Evolutionary conservation across 2,888 invertebrate species (phyloP).

Genomic region (Apodemia mormo): DNA sequence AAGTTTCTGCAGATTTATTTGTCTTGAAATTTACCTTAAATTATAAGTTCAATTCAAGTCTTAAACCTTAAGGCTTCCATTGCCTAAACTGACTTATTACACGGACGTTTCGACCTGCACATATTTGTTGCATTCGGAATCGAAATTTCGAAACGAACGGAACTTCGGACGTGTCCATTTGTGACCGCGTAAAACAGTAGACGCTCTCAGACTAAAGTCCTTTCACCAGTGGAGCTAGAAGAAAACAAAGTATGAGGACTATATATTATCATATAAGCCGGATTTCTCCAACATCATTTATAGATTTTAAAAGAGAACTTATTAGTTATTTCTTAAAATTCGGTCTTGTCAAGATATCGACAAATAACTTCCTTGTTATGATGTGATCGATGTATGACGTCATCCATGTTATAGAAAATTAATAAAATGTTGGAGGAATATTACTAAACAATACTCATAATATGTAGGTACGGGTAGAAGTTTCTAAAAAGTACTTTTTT

Average conservation of each 20-base stretch:
- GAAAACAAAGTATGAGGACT: neutral
- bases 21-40: neutral
- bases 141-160: neutral
- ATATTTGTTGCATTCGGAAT: neutral
- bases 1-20: conserved; percentile 1
- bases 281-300: no score
- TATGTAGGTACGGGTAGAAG: no score
- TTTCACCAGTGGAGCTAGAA: neutral
- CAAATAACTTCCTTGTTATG: no score
- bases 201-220: neutral
- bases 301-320: no score
- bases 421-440: no score
- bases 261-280: no score
- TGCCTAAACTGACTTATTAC: neutral
- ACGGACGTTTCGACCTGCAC: neutral
- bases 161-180: neutral
- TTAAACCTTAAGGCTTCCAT: neutral
- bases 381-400: no score
- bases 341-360: no score
- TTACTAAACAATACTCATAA: no score
- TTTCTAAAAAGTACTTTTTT: no score
- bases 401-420: no score
- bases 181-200: neutral
- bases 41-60: conserved; percentile 4
- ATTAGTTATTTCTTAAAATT: no score